Conservation (phyloP, 2,888 invertebrate genomes). For the Volucella zonaria region DNA sequence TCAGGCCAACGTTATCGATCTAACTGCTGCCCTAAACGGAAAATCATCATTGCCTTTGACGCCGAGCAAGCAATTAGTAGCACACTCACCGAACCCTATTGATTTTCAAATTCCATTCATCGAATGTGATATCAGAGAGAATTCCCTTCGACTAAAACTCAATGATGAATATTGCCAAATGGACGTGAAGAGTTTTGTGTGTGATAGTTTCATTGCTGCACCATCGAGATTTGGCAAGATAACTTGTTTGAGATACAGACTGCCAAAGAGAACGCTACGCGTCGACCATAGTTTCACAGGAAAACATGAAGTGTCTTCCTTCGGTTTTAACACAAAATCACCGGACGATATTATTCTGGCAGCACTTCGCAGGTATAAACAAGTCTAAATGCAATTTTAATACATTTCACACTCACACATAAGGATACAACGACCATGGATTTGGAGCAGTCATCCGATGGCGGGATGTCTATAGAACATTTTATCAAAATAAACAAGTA, state of each 20-base stretch:
- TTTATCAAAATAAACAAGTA: conserved; percentile 51
- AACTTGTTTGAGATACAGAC: conserved; percentile 72
- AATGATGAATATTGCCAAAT: conserved; percentile 74
- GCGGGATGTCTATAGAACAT: conserved; percentile 9
- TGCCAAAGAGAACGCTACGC: conserved; percentile 37
- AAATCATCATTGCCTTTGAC: conserved; percentile 16
- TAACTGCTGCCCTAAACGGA: conserved; percentile 77
- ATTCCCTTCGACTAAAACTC: conserved; percentile 39
- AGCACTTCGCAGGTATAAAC: conserved; percentile 76
- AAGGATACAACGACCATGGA: background rate
- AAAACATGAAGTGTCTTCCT: conserved; percentile 76
- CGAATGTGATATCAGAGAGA: conserved; percentile 75
- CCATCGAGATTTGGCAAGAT: conserved; percentile 76
- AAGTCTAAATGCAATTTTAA: conserved; percentile 14
- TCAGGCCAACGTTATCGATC: conserved; percentile 76
- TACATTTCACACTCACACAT: background rate
- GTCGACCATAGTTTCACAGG: conserved; percentile 75
- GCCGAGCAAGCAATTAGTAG: conserved; percentile 11
- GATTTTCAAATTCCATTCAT: conserved; percentile 77
- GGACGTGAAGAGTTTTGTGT: conserved; percentile 64
- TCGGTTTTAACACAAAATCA: conserved; percentile 79
- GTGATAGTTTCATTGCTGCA: conserved; percentile 50
- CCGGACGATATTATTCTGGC: conserved; percentile 79
- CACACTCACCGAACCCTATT: conserved; percentile 14
- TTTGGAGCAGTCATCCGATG: background rate